Conservation (phyloP, 2,113 vertebrate genomes). For the Podilymbus podiceps region DNA sequence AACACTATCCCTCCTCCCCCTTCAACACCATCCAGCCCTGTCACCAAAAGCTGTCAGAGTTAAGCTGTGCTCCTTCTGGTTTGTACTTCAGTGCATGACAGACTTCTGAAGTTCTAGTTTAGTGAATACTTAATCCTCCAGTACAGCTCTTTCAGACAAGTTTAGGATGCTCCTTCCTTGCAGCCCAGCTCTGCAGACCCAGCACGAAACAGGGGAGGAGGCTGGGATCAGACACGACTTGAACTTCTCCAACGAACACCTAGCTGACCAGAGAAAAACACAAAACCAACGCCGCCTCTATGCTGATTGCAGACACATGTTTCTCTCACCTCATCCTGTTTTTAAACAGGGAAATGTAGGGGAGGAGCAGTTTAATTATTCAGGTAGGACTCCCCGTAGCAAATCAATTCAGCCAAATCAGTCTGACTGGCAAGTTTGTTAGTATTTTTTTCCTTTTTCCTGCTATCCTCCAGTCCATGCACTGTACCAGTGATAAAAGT, state of each 20-base stretch:
- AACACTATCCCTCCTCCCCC: not conserved
- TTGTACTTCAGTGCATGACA: not conserved
- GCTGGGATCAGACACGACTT: not conserved
- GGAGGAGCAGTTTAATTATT: not conserved
- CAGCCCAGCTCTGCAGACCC: not conserved
- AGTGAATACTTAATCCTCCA: not conserved
- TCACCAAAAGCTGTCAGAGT: not conserved
- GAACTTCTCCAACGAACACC: not conserved
- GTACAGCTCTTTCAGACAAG: rapidly evolving
- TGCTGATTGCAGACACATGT: not conserved
- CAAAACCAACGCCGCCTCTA: not conserved
- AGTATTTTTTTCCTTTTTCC: not conserved
- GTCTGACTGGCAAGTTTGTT: not conserved
- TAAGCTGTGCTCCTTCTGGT: not conserved
- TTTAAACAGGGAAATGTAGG: not conserved
- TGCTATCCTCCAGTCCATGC: not conserved
- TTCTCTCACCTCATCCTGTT: not conserved
- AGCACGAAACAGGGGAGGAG: not conserved
- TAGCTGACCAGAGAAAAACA: not conserved
- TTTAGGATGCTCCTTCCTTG: not conserved
- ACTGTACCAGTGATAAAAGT: not conserved
- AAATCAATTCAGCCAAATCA: not conserved
- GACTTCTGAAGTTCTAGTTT: not conserved
- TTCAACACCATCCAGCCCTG: not conserved
- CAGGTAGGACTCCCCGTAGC: not conserved